These are phyloP conservation scores for Conus ventricosus DNA, from an alignment of 1,140 invertebrate species.

Conservation along the genomic window DNA sequence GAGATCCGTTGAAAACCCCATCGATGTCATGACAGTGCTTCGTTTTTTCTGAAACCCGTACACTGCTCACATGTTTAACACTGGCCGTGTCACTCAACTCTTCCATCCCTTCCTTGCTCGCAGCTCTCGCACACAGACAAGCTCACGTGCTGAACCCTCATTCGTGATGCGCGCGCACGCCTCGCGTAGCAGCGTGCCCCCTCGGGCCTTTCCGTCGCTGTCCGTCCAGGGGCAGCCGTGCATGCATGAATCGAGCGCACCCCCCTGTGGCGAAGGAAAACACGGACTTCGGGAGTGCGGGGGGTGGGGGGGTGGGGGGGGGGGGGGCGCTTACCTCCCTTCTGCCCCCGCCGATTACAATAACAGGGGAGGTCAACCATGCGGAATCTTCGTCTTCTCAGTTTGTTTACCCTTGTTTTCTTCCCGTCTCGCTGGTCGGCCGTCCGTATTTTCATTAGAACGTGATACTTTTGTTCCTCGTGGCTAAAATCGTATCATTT, in stretches of 20 bases:
- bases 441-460: slow-evolving; percentile 7
- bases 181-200: slow-evolving; percentile 9
- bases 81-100: no score
- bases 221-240: neutral
- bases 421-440: neutral
- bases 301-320: neutral
- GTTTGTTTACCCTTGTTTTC: slow-evolving; percentile 20
- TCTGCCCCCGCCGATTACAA: slow-evolving; percentile 16
- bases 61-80: no score
- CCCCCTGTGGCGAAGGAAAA: slow-evolving; percentile 6
- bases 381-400: slow-evolving; percentile 10
- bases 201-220: slow-evolving; percentile 19
- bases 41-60: no score
- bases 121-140: neutral
- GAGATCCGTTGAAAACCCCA: no score
- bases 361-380: slow-evolving; percentile 20
- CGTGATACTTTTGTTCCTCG: slow-evolving; percentile 20
- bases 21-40: no score
- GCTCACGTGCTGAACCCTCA: neutral
- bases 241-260: slow-evolving; percentile 11
- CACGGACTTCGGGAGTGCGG: neutral
- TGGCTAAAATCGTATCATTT: slow-evolving; percentile 16
- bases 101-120: neutral
- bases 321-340: slow-evolving; percentile 14
- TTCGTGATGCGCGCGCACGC: slow-evolving; percentile 21